Conservation (phyloP, 2,888 invertebrate species). For the Eumacrocentrus americanus region DNA sequence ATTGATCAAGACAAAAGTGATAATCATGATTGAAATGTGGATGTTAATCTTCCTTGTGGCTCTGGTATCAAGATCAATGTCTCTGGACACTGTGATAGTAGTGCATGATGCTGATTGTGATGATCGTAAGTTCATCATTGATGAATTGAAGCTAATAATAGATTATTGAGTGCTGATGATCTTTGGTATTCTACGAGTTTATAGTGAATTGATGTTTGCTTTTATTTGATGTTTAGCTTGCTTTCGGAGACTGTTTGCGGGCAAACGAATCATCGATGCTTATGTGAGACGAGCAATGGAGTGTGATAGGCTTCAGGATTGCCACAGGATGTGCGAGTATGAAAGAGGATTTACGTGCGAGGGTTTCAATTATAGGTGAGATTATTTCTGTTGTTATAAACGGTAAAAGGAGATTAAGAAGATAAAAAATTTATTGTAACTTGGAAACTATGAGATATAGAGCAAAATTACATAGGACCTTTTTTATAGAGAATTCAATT, state of each 20-base stretch:
- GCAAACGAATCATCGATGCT: conserved; percentile 72
- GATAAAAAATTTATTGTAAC: conserved; percentile 3
- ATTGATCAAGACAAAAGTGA: conserved; percentile 7
- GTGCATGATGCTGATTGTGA: conserved; percentile 37
- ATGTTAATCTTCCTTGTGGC: conserved; percentile 25
- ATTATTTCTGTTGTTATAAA: not conserved
- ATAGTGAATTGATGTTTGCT: conserved; percentile 30
- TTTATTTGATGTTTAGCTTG: conserved; percentile 68
- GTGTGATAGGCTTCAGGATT: conserved; percentile 78
- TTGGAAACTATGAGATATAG: too few relatives aligned
- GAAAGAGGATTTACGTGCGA: conserved; percentile 80
- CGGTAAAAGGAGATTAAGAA: not conserved
- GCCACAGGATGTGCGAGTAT: conserved; percentile 75
- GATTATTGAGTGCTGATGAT: conserved; percentile 8
- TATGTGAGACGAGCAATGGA: conserved; percentile 72
- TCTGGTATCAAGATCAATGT: conserved; percentile 24
- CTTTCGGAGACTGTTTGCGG: conserved; percentile 77
- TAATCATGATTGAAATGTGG: conserved; percentile 11
- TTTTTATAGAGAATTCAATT: too few relatives aligned
- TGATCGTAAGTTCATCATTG: conserved; percentile 41
- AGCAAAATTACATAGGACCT: too few relatives aligned
- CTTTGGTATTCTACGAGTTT: conserved; percentile 14
- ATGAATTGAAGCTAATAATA: conserved; percentile 3
- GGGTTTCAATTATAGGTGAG: conserved; percentile 81
- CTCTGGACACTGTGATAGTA: conserved; percentile 41